These are phyloP conservation scores for Operophtera brumata DNA, from an alignment of 2,888 invertebrate species.

Conservation along the genomic window DNA sequence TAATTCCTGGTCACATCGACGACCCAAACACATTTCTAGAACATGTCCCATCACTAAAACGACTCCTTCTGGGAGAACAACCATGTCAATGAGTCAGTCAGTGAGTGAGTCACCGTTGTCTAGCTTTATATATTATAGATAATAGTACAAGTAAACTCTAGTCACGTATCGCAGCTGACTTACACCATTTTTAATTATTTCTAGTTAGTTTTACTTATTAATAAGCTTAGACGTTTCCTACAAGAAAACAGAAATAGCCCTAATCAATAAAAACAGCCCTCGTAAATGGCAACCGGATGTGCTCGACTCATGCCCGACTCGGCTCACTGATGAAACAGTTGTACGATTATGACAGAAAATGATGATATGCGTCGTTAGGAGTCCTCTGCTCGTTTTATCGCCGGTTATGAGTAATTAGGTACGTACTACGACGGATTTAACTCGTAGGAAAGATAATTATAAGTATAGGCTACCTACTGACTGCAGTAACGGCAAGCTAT, in stretches of 20 bases:
- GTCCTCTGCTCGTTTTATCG: constrained; percentile 42
- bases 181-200: constrained; percentile 5
- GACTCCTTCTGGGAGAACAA: too few relatives aligned
- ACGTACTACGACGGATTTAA: constrained; percentile 44
- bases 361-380: constrained; percentile 48
- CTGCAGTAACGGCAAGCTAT: too few relatives aligned
- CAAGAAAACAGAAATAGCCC: constrained; percentile 25
- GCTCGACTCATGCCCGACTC: constrained; percentile 18
- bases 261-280: constrained; percentile 21
- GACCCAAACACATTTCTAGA: too few relatives aligned
- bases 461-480: too few relatives aligned
- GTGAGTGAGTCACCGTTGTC: too few relatives aligned
- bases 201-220: not conserved
- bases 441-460: constrained; percentile 31
- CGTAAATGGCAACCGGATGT: constrained; percentile 32
- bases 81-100: too few relatives aligned
- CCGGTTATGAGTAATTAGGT: constrained; percentile 46
- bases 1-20: too few relatives aligned
- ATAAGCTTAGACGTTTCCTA: constrained; percentile 15
- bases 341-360: constrained; percentile 42
- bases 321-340: constrained; percentile 31
- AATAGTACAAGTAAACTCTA: too few relatives aligned
- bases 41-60: too few relatives aligned
- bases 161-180: too few relatives aligned
- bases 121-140: too few relatives aligned